Evolutionary conservation across 2,113 vertebrate genomes (phyloP).

Genomic region (Ammodramus savannarum): DNA sequence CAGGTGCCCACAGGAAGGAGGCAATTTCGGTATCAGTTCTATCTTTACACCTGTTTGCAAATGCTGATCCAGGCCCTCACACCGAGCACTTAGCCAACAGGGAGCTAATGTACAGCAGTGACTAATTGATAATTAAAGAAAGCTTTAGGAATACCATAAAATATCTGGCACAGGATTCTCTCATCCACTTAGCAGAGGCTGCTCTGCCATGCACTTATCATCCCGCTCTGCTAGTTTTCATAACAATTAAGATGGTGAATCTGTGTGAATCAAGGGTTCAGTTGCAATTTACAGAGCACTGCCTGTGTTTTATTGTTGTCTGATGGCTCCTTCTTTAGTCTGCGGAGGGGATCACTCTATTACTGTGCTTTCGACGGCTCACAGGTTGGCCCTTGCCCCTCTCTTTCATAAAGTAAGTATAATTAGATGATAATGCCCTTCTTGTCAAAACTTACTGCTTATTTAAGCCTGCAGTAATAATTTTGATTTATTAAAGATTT

Average conservation of each 20-base stretch:
- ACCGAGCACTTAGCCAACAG: constrained; percentile 14
- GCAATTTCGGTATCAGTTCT: constrained; percentile 46
- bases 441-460: constrained; percentile 38
- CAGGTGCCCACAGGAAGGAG: constrained; percentile 54
- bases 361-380: constrained; percentile 31
- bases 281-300: constrained; percentile 16
- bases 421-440: constrained; percentile 64
- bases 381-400: constrained; percentile 49
- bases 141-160: constrained; percentile 41
- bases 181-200: constrained; percentile 2
- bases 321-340: constrained; percentile 47
- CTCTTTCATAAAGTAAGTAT: constrained; percentile 57
- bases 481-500: constrained; percentile 62
- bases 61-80: constrained; percentile 14
- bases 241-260: constrained; percentile 48
- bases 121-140: constrained; percentile 52
- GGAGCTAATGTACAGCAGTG: neutral
- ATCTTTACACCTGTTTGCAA: constrained; percentile 58
- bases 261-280: constrained; percentile 14
- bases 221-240: neutral
- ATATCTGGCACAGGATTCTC: constrained; percentile 3
- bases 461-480: constrained; percentile 46
- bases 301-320: constrained; percentile 26
- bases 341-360: constrained; percentile 44
- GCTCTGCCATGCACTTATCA: neutral